Evolutionary conservation across 1,140 invertebrate genomes (phyloP), one percentile per base, ranked within the genome.

Genomic region (Nebria ingens): DNA sequence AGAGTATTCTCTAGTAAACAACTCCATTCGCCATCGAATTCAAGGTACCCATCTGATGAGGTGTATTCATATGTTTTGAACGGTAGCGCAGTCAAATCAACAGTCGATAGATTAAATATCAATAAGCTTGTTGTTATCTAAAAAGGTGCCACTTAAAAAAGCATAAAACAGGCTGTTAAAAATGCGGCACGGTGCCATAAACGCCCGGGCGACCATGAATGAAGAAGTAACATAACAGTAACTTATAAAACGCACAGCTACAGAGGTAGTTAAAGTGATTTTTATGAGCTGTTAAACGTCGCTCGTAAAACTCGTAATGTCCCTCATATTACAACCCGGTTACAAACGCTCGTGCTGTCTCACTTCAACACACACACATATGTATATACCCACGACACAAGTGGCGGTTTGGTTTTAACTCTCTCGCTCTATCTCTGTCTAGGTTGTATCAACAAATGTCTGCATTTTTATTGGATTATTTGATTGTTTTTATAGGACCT

Each of bases 241-340:
- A 45, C 40, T 45, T 45, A 45, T 45, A 45, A 45, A 45, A 45
- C 40, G 63, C 64, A 58, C 62, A 62, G 59, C 29, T 20, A 64
- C 56, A 55, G 57, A 61, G 60, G 66, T 66, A 66, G 66, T 68
- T 66, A 67, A 65, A 68, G 62, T 68, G 66, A 68, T 68, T 68
- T 68, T 68, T 68, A 68, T 62, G 66, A 68, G 57, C 64, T 68
- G 66, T 53, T 68, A 66, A 68, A 66, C 62, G 63, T 59, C 22
- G 61, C 55, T 64, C 62, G 61, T 66, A 66, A 68, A 45, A 66
- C 59, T 65, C 59, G 61, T 68, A 66, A 67, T 66, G 63, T 66
- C 63, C 65, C 62, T 64, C 56, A 57, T 57, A 65, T 64, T 65
- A 62, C 64, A 58, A 45, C 40, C 17, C 17, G 40, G 40, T 45